phyloP scores from a whole-genome alignment of 53 echinoderm and acorn worm genomes.

The Patiria pectinifera region DNA sequence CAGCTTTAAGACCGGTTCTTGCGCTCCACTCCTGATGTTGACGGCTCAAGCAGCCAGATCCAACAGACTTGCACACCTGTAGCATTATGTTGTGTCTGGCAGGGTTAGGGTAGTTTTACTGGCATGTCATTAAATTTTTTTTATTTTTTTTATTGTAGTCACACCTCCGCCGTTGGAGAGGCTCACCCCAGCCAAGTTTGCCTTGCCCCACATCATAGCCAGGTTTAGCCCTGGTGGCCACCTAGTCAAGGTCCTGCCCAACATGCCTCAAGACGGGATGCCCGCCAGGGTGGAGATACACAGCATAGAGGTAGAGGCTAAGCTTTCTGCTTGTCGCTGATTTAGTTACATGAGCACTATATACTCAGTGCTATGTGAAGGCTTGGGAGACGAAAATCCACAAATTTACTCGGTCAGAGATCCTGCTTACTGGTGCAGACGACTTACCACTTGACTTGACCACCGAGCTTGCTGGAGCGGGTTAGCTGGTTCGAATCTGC shows the following conservation, averaged over 20 bases:
- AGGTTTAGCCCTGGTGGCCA: conserved; percentile 97
- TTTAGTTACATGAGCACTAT: background rate
- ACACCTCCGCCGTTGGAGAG: conserved; percentile 85
- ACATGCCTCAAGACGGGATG: conserved; percentile 87
- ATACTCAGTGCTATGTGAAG: too few species aligned
- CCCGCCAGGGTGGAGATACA: conserved; percentile 94
- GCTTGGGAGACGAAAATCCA: too few species aligned
- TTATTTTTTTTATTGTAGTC: conserved; percentile 44
- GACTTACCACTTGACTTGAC: too few species aligned
- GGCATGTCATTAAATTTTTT: background rate
- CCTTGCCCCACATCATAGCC: conserved; percentile 87
- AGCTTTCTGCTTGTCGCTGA: background rate
- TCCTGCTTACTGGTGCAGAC: too few species aligned
- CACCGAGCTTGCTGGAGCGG: too few species aligned
- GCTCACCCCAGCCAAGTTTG: conserved; percentile 85
- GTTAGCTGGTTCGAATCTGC: too few species aligned
- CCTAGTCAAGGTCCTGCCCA: conserved; percentile 94
- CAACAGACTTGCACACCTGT: too few species aligned
- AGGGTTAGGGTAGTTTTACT: background rate
- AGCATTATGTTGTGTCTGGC: too few species aligned
- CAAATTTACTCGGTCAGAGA: too few species aligned
- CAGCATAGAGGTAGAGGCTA: conserved; percentile 77
- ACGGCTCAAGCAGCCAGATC: too few species aligned
- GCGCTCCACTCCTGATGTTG: too few species aligned
- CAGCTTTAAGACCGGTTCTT: too few species aligned